Base-by-base conservation (phyloP, 2,888 invertebrate species). In the Orthosia gothica region DNA sequence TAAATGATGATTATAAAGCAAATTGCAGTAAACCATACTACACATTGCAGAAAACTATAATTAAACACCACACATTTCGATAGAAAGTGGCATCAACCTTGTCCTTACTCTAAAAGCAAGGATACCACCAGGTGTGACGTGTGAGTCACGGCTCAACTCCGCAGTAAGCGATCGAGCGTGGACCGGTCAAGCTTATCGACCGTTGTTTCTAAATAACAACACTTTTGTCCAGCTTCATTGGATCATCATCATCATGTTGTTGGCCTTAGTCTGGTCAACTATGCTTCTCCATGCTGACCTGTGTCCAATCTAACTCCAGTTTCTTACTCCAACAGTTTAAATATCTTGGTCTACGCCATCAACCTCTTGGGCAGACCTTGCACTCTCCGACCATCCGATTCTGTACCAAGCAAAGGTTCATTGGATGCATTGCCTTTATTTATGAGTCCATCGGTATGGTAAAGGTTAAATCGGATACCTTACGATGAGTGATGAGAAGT, bases 101-200 rank as follows among this genome's bases (percentile, higher is more conserved):
- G 79, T 66, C 72, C 79, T 72, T 72, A 18, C 57, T 70, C 62
- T 16, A 5, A 58, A 62, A 67, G 62, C 72, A 67, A 72, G 79
- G 72, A 78, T 78, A 72, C 49, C 50, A 59, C 40, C 45, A 76
- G 20, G 52, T 76, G 59, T 65, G 64, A 76, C 59, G 32, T 40
- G 5, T 67, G 79, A 78, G 57, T 78, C 66, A 78, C 23, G 13
- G 45, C 52, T 64, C 20, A 40, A 15, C 55, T 5, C 23, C 62
- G 40, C 63, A 58, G 58, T 26, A 16, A 47, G n/a, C 65, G n/a
- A 40, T 49, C 20, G 12, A 54, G 26, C 57, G 57, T 63, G 13
- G 67, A 78, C 54, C 49, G 54, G 52, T 72, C 57, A 67, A 47
- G 66, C 18, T 50, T 57, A 52, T 23, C 49, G 2, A 40, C 40